Evolutionary conservation across 2,797 vertebrate genomes (phyloP).

Genomic region (Cossypha heuglini): DNA sequence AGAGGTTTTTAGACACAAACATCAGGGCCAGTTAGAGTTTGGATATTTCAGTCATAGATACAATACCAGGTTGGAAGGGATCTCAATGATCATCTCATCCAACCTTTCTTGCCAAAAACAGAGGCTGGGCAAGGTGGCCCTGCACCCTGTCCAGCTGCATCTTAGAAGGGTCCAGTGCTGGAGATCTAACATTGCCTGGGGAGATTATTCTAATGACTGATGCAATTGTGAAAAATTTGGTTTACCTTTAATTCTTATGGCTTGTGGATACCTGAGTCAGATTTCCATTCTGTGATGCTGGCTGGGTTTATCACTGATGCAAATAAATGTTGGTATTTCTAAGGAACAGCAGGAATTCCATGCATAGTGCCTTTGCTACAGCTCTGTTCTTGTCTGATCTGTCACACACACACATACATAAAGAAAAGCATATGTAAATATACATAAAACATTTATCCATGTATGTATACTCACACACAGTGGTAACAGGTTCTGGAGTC

Average conservation of each 20-base stretch:
- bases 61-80: background rate
- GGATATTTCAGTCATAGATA: background rate
- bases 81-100: background rate
- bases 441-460: background rate
- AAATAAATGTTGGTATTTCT: background rate
- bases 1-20: background rate
- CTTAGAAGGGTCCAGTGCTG: background rate
- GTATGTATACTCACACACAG: background rate
- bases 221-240: background rate
- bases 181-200: background rate
- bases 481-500: background rate
- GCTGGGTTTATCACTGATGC: background rate
- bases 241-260: background rate
- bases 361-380: background rate
- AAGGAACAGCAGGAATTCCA: background rate
- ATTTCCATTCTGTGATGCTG: background rate
- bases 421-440: background rate
- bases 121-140: background rate
- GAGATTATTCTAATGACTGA: background rate
- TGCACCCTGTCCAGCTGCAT: background rate
- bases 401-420: accelerated
- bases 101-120: background rate
- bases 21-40: background rate
- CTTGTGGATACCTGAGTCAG: background rate
- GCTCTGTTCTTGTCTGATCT: background rate